Percentiles rank a stretch among this genome's conserved stretches.
Conservation (phyloP, 1,140 invertebrate genomes). For the Drosophila equinoxialis region DNA sequence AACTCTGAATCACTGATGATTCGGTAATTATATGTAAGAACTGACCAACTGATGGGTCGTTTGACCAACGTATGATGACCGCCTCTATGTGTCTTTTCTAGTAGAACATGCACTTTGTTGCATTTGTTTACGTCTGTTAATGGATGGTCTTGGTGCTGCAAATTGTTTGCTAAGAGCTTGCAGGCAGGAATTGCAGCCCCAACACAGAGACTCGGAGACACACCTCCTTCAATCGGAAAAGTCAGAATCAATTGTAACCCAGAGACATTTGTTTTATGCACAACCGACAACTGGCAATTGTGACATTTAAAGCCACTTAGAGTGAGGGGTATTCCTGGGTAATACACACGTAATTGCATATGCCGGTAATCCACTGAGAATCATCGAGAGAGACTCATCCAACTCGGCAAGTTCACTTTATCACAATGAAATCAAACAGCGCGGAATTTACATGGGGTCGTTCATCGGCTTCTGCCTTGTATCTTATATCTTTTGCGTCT, state of each 20-base stretch:
- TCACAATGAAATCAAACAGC: conserved; percentile 24
- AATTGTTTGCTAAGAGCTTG: conserved; percentile 16
- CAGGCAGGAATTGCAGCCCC: neutral
- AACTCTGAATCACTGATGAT: conserved; percentile 46
- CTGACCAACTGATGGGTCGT: conserved; percentile 16
- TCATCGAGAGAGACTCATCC: conserved; percentile 9
- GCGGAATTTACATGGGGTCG: conserved; percentile 41
- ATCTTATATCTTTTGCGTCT: conserved; percentile 22
- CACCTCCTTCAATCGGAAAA: neutral
- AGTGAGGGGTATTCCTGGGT: neutral
- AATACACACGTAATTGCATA: neutral
- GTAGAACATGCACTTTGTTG: neutral
- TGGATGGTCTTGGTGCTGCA: conserved; percentile 14
- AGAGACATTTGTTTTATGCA: conserved; percentile 6
- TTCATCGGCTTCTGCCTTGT: conserved; percentile 23
- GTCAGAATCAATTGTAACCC: neutral
- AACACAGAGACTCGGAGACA: neutral
- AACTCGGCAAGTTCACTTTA: conserved; percentile 2
- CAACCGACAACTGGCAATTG: conserved; percentile 27
- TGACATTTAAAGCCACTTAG: neutral
- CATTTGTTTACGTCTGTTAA: conserved; percentile 8
- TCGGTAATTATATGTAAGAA: conserved; percentile 28
- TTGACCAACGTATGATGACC: neutral
- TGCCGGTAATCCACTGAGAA: neutral
- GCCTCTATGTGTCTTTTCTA: conserved; percentile 25